Conservation (phyloP, 2,797 vertebrate species). For the Kryptopterus vitreolus region DNA sequence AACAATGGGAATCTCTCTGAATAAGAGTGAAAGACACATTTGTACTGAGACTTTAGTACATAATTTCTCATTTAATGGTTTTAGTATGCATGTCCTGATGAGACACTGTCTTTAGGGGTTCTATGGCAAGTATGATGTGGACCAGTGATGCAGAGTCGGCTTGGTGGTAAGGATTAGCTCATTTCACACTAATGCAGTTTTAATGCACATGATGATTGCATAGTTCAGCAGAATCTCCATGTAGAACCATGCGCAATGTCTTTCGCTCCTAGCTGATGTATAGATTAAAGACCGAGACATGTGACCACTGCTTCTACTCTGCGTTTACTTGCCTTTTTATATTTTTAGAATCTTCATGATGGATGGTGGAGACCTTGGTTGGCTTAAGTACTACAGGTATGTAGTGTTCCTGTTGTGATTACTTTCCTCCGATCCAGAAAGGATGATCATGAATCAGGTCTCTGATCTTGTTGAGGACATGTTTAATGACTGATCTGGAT, state of each 20-base stretch:
- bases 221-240: conserved; percentile 73
- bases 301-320: fast-evolving
- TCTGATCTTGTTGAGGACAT: conserved; percentile 76
- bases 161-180: conserved; percentile 12
- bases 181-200: neutral
- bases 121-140: too few relatives aligned
- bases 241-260: conserved; percentile 60
- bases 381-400: conserved; percentile 33
- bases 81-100: neutral
- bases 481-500: conserved; percentile 65
- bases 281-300: conserved; percentile 25
- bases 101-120: neutral
- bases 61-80: fast-evolving
- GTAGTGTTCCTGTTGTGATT: neutral
- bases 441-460: conserved; percentile 80
- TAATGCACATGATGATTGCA: conserved; percentile 69
- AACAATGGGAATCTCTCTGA: conserved; percentile 99
- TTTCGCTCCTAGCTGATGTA: conserved; percentile 84
- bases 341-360: neutral
- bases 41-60: conserved; percentile 79
- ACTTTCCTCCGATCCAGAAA: conserved; percentile 29
- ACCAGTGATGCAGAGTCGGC: neutral
- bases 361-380: neutral
- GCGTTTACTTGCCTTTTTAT: neutral
- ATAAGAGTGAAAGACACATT: conserved; percentile 77